Evolutionary conservation across 2,797 vertebrate species (phyloP).

Genomic region (Cottoperca gobio): DNA sequence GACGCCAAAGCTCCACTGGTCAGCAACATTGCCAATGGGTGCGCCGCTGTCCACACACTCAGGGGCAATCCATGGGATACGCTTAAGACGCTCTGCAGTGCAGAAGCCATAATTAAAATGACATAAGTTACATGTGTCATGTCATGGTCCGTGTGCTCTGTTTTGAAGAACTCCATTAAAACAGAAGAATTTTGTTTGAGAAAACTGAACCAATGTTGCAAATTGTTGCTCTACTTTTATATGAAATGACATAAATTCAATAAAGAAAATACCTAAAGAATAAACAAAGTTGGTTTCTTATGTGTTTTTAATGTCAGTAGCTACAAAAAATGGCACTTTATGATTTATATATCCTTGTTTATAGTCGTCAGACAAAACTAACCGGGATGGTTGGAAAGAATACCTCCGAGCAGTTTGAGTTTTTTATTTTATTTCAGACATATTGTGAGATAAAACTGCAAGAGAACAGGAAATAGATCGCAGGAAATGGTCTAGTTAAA

Average conservation of each 20-base stretch:
- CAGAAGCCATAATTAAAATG: not conserved
- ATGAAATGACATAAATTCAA: not conserved
- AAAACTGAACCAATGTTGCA: not conserved
- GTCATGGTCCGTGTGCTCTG: not conserved
- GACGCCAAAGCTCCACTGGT: conserved; percentile 96
- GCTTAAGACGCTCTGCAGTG: conserved; percentile 89
- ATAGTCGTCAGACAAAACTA: not conserved
- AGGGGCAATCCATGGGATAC: conserved; percentile 95
- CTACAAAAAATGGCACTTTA: not conserved
- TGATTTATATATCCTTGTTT: not conserved
- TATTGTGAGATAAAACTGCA: conserved; percentile 33
- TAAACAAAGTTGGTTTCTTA: not conserved
- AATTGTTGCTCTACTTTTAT: not conserved
- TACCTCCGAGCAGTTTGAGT: not conserved
- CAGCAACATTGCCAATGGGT: conserved; percentile 79
- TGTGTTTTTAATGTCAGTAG: not conserved
- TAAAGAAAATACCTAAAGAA: not conserved
- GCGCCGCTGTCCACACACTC: conserved; percentile 86
- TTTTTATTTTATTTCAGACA: not conserved
- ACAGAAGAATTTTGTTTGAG: not conserved
- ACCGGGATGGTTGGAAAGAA: not conserved
- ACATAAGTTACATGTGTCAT: not conserved
- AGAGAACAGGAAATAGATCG: conserved; percentile 63
- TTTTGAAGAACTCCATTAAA: conserved; percentile 2
- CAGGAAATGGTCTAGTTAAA: conserved; percentile 65